A percentile compares a stretch with the other conserved stretches of the same genome.
Evolutionary conservation across 2,113 vertebrate genomes (phyloP).

Genomic region (Pyrgilauda ruficollis): DNA sequence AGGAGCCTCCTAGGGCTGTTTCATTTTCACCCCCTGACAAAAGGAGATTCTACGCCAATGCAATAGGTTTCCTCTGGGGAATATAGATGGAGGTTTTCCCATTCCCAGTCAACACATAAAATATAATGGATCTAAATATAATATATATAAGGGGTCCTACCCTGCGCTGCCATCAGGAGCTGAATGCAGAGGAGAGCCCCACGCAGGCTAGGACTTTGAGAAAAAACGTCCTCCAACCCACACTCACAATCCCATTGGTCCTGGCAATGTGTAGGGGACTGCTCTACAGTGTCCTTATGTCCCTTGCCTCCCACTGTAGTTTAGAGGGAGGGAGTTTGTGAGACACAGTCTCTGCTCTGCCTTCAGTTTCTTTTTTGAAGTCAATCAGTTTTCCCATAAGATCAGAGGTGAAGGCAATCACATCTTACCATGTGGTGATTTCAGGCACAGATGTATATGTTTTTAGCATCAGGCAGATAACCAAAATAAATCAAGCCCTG

Average conservation of each 20-base stretch:
- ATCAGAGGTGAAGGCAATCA: neutral
- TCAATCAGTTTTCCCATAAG: neutral
- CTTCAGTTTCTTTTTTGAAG: neutral
- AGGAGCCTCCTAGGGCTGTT: neutral
- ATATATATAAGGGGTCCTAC: neutral
- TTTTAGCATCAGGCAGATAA: neutral
- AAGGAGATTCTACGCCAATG: neutral
- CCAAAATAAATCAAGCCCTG: conserved; percentile 5
- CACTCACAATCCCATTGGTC: rapidly evolving
- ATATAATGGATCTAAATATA: neutral
- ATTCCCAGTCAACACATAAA: neutral
- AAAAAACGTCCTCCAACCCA: neutral
- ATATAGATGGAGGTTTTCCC: neutral
- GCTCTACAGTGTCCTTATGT: neutral
- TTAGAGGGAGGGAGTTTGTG: neutral
- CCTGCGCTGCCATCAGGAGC: neutral
- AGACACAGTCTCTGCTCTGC: neutral
- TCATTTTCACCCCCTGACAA: neutral
- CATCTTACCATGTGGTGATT: neutral
- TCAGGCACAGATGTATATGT: neutral
- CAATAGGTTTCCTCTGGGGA: neutral
- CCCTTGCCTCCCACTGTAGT: neutral
- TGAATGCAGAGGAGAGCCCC: neutral
- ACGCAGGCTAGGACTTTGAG: neutral
- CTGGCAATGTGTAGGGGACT: neutral